Base-by-base conservation (phyloP, 1,140 invertebrate species). In the Caenorhabditis remanei region DNA sequence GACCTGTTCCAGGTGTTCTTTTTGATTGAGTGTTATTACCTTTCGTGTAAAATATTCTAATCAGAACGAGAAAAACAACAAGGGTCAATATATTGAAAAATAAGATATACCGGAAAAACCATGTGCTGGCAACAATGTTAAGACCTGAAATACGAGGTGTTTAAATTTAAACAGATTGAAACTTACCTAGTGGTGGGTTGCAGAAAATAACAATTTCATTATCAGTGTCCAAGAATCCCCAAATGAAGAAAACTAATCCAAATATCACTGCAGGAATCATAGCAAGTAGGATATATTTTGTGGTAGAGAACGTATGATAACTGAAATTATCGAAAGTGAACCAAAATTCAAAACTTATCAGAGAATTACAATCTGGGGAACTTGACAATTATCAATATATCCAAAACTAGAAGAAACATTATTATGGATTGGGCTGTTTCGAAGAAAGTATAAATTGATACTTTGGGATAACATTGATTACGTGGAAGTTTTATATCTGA, bases 1-100 rank as follows among this genome's bases (percentile, higher is more conserved):
- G 2, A 46, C 21, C n/a, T 71, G 14, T 24, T 32, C 11, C 5
- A 1, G 9, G 61, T 8, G 61, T 58, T 58, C n/a, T 9, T n/a
- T 19, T 4, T 2, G n/a, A 63, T 11, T 32, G n/a, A 21, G n/a
- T n/a, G 4, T 8, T n/a, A 19, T 58, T 40, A 43, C 65, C 65
- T 46, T 71, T 71, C 4, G 65, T n/a, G 19, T 71, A 71, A 43
- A 71, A 71, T 46, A 71, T 71, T 71, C 41, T 43, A 46, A 71
- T 71, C 65, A 71, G 16, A 71, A 71, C 41, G 4, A 71, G 65
- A 46, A 71, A 71, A 71, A 71, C 65, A 71, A 71, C 3, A 1
- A 71, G 40, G 4, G 65, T 71, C 4, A 71, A 16, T 13, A 71
- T 7, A 71, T 71, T 71, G 14, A 71, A 41, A 46, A 71, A 71